Evolutionary conservation across 1,140 invertebrate species (phyloP).

Genomic region (Drosophila ananassae): DNA sequence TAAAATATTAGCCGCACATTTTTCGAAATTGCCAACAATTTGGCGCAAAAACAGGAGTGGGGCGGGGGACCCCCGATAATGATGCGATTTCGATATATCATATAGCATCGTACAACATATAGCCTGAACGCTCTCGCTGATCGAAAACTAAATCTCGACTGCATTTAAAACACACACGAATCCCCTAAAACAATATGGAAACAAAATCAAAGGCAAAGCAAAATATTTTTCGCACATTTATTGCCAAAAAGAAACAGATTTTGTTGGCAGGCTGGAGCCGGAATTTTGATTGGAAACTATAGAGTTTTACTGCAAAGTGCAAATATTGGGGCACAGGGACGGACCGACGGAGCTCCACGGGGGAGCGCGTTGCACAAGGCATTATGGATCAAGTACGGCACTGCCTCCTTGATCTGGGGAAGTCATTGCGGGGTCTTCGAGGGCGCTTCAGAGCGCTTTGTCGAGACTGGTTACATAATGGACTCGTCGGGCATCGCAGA

Average conservation of each 20-base stretch:
- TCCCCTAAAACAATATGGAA: slow-evolving; percentile 24
- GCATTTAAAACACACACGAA: slow-evolving; percentile 52
- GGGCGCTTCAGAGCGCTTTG: neutral
- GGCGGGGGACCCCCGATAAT: slow-evolving; percentile 16
- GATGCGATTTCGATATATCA: slow-evolving; percentile 37
- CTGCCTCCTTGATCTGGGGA: too few species aligned
- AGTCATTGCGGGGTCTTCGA: neutral
- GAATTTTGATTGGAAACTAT: too few species aligned
- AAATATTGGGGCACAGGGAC: too few species aligned
- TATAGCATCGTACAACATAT: neutral
- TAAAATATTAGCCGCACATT: slow-evolving; percentile 76
- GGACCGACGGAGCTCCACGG: too few species aligned
- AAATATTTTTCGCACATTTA: slow-evolving; percentile 41
- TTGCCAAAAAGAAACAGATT: slow-evolving; percentile 6
- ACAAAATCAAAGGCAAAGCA: slow-evolving; percentile 36
- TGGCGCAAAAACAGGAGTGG: slow-evolving; percentile 7
- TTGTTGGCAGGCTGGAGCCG: too few species aligned
- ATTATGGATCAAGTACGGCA: too few species aligned
- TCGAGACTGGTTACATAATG: slow-evolving; percentile 1
- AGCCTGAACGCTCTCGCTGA: neutral
- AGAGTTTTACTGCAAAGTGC: too few species aligned
- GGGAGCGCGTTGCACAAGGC: too few species aligned
- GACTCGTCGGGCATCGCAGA: neutral
- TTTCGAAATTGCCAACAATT: slow-evolving; percentile 62
- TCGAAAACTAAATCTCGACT: slow-evolving; percentile 7